A percentile compares a stretch with the other conserved stretches of the same genome.
Evolutionary conservation across 2,797 vertebrate genomes (phyloP).

Genomic region (Neopelma chrysocephalum): DNA sequence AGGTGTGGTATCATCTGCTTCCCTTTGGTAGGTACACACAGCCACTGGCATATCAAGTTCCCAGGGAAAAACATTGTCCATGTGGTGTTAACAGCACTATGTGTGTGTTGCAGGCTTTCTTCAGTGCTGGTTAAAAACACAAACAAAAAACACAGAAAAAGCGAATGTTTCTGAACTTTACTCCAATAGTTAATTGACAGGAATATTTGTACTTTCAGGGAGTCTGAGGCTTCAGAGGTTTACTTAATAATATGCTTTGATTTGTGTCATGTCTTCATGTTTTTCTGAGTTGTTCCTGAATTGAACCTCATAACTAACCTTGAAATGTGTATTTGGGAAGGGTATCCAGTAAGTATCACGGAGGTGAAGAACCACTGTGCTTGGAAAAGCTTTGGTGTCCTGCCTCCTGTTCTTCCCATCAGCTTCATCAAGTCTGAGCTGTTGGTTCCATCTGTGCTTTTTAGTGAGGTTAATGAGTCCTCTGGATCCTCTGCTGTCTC

Average conservation of each 20-base stretch:
- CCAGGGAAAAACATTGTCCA: background rate
- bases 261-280: background rate
- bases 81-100: background rate
- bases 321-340: background rate
- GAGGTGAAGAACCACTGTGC: background rate
- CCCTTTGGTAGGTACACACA: background rate
- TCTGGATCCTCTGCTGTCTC: background rate
- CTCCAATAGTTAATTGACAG: background rate
- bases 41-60: background rate
- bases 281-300: background rate
- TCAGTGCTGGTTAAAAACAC: background rate
- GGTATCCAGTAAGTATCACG: background rate
- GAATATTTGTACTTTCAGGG: background rate
- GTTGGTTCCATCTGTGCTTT: background rate
- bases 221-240: background rate
- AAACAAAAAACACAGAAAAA: background rate
- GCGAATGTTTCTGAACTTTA: background rate
- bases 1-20: background rate
- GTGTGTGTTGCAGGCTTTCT: background rate
- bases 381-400: background rate
- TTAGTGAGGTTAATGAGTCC: background rate
- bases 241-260: background rate
- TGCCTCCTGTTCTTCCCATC: background rate
- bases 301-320: background rate
- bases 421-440: background rate